Percentiles rank a stretch among this genome's conserved stretches.
These are phyloP conservation scores for Melanophora roralis DNA, from an alignment of 2,888 invertebrate species.

Conservation along the genomic window DNA sequence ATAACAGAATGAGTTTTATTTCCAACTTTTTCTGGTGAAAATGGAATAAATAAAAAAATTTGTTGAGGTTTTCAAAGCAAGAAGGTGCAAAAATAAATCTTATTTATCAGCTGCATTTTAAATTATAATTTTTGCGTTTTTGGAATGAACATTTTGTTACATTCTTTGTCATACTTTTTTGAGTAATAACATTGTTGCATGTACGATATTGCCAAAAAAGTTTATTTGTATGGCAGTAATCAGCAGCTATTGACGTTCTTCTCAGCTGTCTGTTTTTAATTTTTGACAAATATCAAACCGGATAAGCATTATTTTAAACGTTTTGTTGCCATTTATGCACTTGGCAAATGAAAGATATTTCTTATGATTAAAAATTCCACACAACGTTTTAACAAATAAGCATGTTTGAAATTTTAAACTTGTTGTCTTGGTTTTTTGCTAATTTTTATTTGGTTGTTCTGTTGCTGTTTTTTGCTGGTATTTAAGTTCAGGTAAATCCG, in stretches of 20 bases:
- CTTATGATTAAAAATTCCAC: constrained; percentile 50
- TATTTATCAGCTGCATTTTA: too few relatives aligned
- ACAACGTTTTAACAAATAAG: constrained; percentile 41
- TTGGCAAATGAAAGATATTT: constrained; percentile 26
- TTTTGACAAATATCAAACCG: constrained; percentile 16
- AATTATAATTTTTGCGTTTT: not conserved
- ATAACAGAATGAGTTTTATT: too few relatives aligned
- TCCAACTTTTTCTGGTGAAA: too few relatives aligned
- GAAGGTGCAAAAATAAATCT: too few relatives aligned
- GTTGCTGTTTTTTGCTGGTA: not conserved
- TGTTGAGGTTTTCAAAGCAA: too few relatives aligned
- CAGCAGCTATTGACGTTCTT: constrained; percentile 35
- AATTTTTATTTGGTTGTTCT: not conserved
- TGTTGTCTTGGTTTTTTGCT: too few relatives aligned
- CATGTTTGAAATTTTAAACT: constrained; percentile 54
- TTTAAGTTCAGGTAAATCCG: constrained; percentile 33
- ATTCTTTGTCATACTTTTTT: constrained; percentile 24
- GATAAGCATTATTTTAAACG: constrained; percentile 24
- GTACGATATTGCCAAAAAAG: not conserved
- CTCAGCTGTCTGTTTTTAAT: not conserved
- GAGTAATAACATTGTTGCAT: constrained; percentile 3
- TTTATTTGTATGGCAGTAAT: constrained; percentile 42
- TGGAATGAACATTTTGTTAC: not conserved
- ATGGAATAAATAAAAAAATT: too few relatives aligned
- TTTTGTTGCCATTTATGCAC: constrained; percentile 3